phyloP scores from a whole-genome alignment of 2,113 vertebrate species.

The Xyrauchen texanus region DNA sequence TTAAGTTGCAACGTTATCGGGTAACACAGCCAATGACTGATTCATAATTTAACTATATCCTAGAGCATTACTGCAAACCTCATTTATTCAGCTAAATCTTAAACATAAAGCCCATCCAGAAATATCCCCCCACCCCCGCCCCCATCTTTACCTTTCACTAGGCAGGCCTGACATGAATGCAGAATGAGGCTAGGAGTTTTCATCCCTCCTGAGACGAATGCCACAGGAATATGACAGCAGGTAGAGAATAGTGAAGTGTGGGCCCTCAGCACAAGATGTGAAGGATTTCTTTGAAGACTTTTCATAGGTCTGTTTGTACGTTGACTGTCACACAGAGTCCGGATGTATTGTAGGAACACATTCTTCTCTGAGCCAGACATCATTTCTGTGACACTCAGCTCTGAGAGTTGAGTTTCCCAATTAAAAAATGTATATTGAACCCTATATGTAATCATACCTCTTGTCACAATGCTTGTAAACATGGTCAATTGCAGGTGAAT shows the following conservation, averaged over 20 bases:
- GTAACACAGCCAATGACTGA: too few species aligned
- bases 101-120: too few species aligned
- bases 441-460: too few species aligned
- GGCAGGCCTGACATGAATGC: conserved; percentile 29
- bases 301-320: conserved; percentile 26
- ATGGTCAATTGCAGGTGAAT: too few species aligned
- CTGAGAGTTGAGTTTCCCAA: neutral
- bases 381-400: neutral
- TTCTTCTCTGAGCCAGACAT: conserved; percentile 8
- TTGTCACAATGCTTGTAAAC: too few species aligned
- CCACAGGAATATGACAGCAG: conserved; percentile 13
- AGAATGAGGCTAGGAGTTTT: conserved; percentile 27
- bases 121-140: neutral
- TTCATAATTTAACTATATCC: neutral
- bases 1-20: too few species aligned
- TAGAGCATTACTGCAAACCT: neutral
- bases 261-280: conserved; percentile 1
- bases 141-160: conserved; percentile 1
- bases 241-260: neutral
- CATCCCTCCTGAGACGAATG: conserved; percentile 1
- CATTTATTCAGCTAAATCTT: neutral
- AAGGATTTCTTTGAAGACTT: conserved; percentile 26
- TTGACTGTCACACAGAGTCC: conserved; percentile 25
- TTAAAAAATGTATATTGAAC: too few species aligned
- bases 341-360: conserved; percentile 20